A percentile compares a stretch with the other conserved stretches of the same genome.
Conservation (phyloP, 1,140 invertebrate species). For the Thaumetopoea pityocampa region DNA sequence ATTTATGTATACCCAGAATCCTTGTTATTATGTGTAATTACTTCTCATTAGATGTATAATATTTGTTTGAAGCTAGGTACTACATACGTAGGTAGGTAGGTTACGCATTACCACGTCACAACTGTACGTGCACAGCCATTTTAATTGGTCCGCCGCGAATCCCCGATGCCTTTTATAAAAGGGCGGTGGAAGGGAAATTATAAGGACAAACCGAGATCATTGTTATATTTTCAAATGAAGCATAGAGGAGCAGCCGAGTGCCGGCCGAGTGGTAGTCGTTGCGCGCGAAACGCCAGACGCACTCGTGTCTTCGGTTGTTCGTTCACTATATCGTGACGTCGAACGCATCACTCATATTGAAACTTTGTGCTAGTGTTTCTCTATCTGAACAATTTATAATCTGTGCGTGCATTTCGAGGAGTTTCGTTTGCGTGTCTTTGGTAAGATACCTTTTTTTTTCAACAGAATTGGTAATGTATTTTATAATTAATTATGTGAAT, state of each 20-base stretch:
- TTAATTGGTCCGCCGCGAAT: constrained; percentile 23
- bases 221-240: constrained; percentile 34
- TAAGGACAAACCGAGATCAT: constrained; percentile 21
- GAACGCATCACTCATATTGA: constrained; percentile 22
- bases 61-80: no score
- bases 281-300: constrained; percentile 33
- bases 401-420: constrained; percentile 21
- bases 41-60: constrained; percentile 1
- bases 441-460: constrained; percentile 24
- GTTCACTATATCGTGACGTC: constrained; percentile 17
- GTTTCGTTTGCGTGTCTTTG: constrained; percentile 17
- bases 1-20: no score
- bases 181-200: constrained; percentile 20
- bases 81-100: no score
- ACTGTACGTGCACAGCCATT: constrained; percentile 27
- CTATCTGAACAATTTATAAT: constrained; percentile 14
- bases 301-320: constrained; percentile 30
- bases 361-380: constrained; percentile 28
- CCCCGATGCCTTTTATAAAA: constrained; percentile 11
- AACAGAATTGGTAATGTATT: no score
- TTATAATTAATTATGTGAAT: no score
- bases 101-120: constrained; percentile 32
- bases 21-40: background rate
- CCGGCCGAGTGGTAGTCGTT: constrained; percentile 39
- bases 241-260: constrained; percentile 42